Conservation (phyloP, 2,888 invertebrate species). For the Morpho helenor region DNA sequence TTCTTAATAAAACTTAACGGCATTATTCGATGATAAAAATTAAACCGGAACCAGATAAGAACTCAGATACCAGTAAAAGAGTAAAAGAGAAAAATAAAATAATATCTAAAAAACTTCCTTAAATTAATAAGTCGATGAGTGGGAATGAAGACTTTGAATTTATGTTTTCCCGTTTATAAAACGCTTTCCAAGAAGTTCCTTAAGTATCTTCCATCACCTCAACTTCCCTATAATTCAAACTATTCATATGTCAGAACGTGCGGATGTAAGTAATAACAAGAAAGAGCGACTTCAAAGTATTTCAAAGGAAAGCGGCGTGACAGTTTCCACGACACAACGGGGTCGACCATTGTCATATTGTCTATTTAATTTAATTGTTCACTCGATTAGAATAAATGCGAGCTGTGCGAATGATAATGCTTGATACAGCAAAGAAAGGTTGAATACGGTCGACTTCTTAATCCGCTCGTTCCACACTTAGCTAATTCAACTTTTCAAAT, state of each 20-base stretch:
- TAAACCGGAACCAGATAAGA: no score
- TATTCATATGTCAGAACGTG: slow-evolving; percentile 26
- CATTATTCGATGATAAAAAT: no score
- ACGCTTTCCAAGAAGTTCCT: slow-evolving; percentile 9
- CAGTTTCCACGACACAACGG: slow-evolving; percentile 64
- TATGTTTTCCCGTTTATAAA: neutral
- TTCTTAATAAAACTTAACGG: no score
- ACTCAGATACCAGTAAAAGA: no score
- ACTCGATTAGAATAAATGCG: slow-evolving; percentile 25
- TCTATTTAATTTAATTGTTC: slow-evolving; percentile 47
- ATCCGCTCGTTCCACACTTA: no score
- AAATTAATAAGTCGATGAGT: no score
- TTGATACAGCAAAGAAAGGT: slow-evolving; percentile 3
- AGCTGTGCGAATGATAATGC: slow-evolving; percentile 6
- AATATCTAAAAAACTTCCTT: no score
- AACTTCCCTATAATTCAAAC: slow-evolving; percentile 23
- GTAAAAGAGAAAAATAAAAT: no score
- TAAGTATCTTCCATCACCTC: slow-evolving; percentile 4
- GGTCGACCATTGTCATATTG: slow-evolving; percentile 67
- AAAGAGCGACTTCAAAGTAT: slow-evolving; percentile 58
- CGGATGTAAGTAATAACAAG: slow-evolving; percentile 32
- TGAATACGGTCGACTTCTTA: neutral
- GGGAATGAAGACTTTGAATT: neutral
- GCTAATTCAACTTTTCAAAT: no score
- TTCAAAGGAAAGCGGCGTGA: slow-evolving; percentile 70